Evolutionary conservation across 2,797 vertebrate species (phyloP), one percentile per base, ranked within the genome.

Genomic region (Chrysocyon brachyurus): DNA sequence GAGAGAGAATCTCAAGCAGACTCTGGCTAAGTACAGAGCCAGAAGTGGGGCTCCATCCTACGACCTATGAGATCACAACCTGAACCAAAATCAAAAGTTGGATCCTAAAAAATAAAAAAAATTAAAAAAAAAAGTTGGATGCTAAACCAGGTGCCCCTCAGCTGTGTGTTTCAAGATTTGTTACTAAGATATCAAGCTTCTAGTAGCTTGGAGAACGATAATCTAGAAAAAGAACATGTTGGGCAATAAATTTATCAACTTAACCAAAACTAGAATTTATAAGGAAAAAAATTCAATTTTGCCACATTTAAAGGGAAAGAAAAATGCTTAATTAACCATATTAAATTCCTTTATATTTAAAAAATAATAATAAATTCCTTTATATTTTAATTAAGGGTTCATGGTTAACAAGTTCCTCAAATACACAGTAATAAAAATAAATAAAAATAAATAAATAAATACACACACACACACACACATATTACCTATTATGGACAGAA

Each of bases 251-350:
- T 46, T 46, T 92, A 94, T 11, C 33, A 61, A 33, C 9, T 57
- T 88, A 94, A 66, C n/a, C 81, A 52, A 90, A 94, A 86, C 16
- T 4, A 78, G 12, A 94, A 91, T 26, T 77, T 91, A 56, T 57
- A 83, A 85, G 77, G 17, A 68, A 26, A 78, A 78, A 87, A 94
- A 24, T 36, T 75, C 17, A 46, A 84, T 22, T 87, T 59, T 91
- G 54, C 24, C 11, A 56, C n/a, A 49, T 63, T 75, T 90, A 75
- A 93, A 96, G 66, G 68, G 4, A 89, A 64, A 85, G 40, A 88
- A 89, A n/a, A 14, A 2, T 2, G 16, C 52, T 81, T 87, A 64
- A 70, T 28, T 59, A 49, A 52, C 7, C 49, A 82, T 16, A 92
- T 33, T 70, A 87, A 83, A 40, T 40, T 40, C 40, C 40, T 46